Base-by-base conservation (phyloP, 64 coral and sea anemone species). In the Actinia tenebrosa region DNA sequence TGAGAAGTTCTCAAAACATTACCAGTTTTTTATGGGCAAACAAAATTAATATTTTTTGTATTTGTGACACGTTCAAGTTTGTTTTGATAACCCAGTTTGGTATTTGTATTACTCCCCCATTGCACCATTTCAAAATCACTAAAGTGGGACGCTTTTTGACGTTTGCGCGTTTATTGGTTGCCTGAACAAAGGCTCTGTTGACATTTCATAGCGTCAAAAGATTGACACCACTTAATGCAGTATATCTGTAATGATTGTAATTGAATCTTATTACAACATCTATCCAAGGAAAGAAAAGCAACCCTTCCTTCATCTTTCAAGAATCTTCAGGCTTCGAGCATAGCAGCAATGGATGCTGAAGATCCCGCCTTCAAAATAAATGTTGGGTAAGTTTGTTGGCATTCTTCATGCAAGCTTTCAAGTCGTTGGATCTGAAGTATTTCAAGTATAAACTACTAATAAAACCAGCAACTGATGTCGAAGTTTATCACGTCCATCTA, bases 161-260 rank as follows among this genome's bases (percentile, higher is more conserved):
- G 22, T 2, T 18, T 69, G 18, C 64, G n/a, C 69, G 69, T 37
- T 75, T 75, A 75, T 75, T 75, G 69, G 69, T 30, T 75, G 69
- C 25, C 15, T 27, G n/a, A 30, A 75, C 27, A 75, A 75, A 75
- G 25, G 69, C 69, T 75, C 13, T 75, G 69, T 75, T 75, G 69
- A 75, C 69, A 75, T 75, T 75, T 42, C 26, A 75, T 42, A 75
- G 27, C 69, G 69, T 75, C 69, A 75, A 75, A 75, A 20, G 63
- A 66, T 66, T 66, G 63, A 66, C 63, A 66, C n/a, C 63, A 66
- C 63, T 66, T 66, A 75, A 18, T 75, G 69, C 69, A 75, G 69
- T 75, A 14, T 16, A 75, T 75, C 69, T 75, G 69, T 75, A 30
- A 75, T 75, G 23, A 42, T 75, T 37, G 69, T 75, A 75, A 75